Conservation (phyloP, 2,888 invertebrate genomes). For the Endomychus coccineus region DNA sequence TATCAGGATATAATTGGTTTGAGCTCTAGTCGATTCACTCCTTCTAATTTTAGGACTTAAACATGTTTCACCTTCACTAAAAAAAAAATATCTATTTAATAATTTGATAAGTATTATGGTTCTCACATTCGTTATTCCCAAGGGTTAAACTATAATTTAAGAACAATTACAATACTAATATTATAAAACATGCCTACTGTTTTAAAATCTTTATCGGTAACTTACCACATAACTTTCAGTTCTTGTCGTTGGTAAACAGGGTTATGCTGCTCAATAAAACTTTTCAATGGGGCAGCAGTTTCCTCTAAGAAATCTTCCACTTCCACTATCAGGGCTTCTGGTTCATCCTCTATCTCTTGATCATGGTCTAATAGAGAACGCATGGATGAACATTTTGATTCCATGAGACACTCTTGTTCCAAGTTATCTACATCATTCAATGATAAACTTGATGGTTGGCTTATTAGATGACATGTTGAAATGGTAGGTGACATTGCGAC, state of each 20-base stretch:
- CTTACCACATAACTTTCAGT: conserved; percentile 50
- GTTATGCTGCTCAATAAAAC: conserved; percentile 61
- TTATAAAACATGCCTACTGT: too few relatives aligned
- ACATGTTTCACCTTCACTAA: conserved; percentile 39
- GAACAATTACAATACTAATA: too few relatives aligned
- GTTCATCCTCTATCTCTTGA: conserved; percentile 43
- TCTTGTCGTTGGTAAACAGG: conserved; percentile 65
- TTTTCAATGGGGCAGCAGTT: conserved; percentile 65
- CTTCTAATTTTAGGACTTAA: conserved; percentile 38
- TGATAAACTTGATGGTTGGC: conserved; percentile 65
- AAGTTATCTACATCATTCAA: conserved; percentile 65
- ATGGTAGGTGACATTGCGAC: conserved; percentile 47
- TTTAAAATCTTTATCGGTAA: too few relatives aligned
- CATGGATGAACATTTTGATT: conserved; percentile 34
- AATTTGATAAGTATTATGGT: background rate
- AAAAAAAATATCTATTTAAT: too few relatives aligned
- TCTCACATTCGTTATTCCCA: too few relatives aligned
- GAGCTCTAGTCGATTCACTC: conserved; percentile 38
- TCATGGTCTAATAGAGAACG: conserved; percentile 22
- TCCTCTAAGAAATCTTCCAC: conserved; percentile 75
- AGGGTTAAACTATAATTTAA: too few relatives aligned
- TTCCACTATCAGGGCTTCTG: conserved; percentile 72
- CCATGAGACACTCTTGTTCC: conserved; percentile 44
- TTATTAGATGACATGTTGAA: conserved; percentile 46
- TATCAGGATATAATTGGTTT: conserved; percentile 45